Percentiles rank a stretch among this genome's conserved stretches.
phyloP scores from a whole-genome alignment of 2,113 vertebrate species.

The Tragelaphus strepsiceros region DNA sequence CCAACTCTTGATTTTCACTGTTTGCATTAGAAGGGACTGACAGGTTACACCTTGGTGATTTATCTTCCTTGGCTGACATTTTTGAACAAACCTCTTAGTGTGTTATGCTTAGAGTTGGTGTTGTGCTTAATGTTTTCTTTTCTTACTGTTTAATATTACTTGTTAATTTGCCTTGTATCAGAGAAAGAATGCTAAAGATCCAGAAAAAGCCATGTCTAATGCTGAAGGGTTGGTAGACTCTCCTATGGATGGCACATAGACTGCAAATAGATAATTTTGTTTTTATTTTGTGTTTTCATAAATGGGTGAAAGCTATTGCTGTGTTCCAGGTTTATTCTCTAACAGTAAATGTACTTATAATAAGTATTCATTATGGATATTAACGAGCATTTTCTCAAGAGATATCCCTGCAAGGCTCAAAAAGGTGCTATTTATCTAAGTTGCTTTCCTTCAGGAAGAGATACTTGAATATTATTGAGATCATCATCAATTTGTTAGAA shows the following conservation, averaged over 20 bases:
- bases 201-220: not conserved
- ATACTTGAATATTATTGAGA: not conserved
- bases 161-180: not conserved
- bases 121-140: not conserved
- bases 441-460: not conserved
- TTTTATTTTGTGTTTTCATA: not conserved
- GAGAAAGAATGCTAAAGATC: not conserved
- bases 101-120: not conserved
- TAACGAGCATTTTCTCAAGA: not conserved
- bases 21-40: constrained; percentile 46
- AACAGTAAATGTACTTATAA: not conserved
- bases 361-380: not conserved
- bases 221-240: not conserved
- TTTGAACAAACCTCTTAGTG: constrained; percentile 20
- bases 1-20: constrained; percentile 3
- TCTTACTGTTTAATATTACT: not conserved
- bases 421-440: not conserved
- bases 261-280: not conserved
- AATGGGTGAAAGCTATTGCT: not conserved
- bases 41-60: constrained; percentile 36
- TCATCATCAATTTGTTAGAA: not conserved
- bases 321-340: not conserved
- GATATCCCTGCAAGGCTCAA: not conserved
- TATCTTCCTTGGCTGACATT: constrained; percentile 40
- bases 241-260: not conserved